phyloP scores from a whole-genome alignment of 2,113 vertebrate genomes.

The Bubo bubo region DNA sequence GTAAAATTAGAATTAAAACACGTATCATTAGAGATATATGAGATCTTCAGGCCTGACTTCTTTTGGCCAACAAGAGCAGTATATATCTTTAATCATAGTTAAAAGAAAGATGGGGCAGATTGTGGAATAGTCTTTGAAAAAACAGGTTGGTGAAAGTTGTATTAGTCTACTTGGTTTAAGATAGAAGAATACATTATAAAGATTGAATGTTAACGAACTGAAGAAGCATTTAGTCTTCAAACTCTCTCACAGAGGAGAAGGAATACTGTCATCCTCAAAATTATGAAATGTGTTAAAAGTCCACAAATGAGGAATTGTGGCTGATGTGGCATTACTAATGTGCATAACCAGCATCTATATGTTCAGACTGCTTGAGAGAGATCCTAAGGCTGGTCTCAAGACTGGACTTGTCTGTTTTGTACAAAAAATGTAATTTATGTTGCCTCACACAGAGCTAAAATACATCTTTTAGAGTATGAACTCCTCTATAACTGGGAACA shows the following conservation, averaged over 20 bases:
- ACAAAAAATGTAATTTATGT: rapidly evolving
- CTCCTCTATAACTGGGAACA: neutral
- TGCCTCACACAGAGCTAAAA: neutral
- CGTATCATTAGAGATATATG: neutral
- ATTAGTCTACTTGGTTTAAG: neutral
- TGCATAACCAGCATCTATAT: neutral
- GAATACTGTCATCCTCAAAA: neutral
- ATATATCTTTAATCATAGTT: neutral
- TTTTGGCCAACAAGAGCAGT: neutral
- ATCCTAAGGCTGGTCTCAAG: neutral
- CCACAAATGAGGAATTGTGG: neutral
- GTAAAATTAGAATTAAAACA: neutral
- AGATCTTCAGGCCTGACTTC: neutral
- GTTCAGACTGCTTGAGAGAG: neutral
- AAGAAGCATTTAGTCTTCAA: neutral
- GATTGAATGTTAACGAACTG: neutral
- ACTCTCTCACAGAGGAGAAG: neutral
- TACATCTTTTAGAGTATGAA: neutral
- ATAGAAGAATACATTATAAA: neutral
- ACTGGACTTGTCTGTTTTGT: neutral
- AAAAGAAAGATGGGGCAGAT: neutral
- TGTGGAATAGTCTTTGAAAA: neutral
- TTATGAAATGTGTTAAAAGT: neutral
- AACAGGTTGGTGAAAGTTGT: neutral
- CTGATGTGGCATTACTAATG: neutral